Percentiles rank a stretch among this genome's conserved stretches.
Conservation (phyloP, 2,113 vertebrate species). For the Chunga burmeisteri region DNA sequence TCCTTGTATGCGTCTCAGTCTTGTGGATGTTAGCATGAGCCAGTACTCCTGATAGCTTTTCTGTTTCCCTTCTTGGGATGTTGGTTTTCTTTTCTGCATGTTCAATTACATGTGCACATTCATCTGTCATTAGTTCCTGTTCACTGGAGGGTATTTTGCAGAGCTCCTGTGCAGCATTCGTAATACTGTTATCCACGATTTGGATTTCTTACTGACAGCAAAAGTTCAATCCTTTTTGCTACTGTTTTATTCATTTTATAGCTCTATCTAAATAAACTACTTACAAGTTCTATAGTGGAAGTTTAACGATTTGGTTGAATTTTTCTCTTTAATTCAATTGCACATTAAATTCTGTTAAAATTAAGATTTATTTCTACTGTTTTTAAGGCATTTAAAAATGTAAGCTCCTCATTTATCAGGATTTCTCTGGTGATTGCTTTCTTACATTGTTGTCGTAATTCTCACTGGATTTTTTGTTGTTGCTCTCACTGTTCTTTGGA, state of each 20-base stretch:
- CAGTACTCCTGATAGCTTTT: conserved; percentile 3
- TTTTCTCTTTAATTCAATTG: background rate
- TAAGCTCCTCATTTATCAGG: background rate
- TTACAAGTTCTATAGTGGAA: background rate
- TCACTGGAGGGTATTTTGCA: conserved; percentile 31
- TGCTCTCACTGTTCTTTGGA: background rate
- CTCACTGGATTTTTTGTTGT: background rate
- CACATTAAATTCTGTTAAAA: background rate
- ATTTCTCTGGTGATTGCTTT: conserved; percentile 24
- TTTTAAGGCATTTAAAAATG: conserved; percentile 4
- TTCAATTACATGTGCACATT: conserved; percentile 50
- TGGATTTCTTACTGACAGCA: conserved; percentile 41
- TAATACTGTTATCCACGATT: conserved; percentile 6
- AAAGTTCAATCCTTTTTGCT: conserved; percentile 3
- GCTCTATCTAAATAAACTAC: background rate
- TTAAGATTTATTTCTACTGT: background rate
- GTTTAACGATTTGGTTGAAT: background rate
- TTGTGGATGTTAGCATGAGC: background rate
- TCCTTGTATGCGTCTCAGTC: background rate
- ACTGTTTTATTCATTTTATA: background rate
- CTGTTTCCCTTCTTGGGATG: conserved; percentile 9
- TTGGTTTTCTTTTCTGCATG: conserved; percentile 4
- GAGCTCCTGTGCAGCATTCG: conserved; percentile 2
- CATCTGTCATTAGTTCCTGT: conserved; percentile 55
- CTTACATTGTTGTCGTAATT: conserved; percentile 13